Conservation (phyloP, 2,113 vertebrate genomes). For the Strix aluco region DNA sequence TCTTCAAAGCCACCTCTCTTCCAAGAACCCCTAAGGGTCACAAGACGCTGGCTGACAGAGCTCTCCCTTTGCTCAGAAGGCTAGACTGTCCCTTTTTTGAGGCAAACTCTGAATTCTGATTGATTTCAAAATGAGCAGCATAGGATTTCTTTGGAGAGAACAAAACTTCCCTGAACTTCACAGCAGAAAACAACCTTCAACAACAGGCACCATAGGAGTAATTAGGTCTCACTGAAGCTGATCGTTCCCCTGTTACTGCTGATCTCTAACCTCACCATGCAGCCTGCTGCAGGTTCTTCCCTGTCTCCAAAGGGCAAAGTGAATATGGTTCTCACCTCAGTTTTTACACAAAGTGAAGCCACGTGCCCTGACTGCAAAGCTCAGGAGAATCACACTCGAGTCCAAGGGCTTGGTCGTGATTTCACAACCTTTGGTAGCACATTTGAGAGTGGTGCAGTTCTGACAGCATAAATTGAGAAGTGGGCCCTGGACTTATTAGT, state of each 20-base stretch:
- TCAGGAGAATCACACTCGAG: rapidly evolving
- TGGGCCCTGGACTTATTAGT: not conserved
- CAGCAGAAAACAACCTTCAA: not conserved
- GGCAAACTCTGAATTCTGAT: not conserved
- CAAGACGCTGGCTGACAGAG: not conserved
- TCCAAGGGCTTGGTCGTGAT: not conserved
- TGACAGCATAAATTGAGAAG: not conserved
- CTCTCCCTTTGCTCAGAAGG: not conserved
- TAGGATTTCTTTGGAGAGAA: not conserved
- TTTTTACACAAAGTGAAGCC: not conserved
- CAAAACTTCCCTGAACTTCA: not conserved
- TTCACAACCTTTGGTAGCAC: not conserved
- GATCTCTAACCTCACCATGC: not conserved
- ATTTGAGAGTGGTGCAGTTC: not conserved
- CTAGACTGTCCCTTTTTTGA: not conserved
- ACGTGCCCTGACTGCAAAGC: rapidly evolving
- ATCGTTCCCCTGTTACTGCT: not conserved
- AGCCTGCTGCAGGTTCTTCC: not conserved
- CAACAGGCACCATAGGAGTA: not conserved
- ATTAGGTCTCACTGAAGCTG: not conserved
- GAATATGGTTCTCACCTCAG: rapidly evolving
- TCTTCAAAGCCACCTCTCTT: not conserved
- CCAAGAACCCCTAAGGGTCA: not conserved
- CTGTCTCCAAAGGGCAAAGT: not conserved
- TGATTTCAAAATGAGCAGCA: not conserved